Evolutionary conservation across 2,888 invertebrate species (phyloP).

Genomic region (Diploptera punctata): DNA sequence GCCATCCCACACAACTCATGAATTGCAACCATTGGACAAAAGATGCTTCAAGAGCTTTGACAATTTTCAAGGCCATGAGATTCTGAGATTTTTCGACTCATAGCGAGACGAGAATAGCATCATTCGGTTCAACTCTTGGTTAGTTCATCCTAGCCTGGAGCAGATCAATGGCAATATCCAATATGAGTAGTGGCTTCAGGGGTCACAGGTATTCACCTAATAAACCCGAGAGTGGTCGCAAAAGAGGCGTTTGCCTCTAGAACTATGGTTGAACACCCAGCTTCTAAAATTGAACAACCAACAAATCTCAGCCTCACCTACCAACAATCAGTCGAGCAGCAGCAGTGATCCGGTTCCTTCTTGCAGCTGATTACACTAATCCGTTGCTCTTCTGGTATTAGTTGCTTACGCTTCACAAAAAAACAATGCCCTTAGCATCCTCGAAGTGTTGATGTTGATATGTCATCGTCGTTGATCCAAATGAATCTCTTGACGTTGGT

Average conservation of each 20-base stretch:
- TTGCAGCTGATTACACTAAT: slow-evolving; percentile 11
- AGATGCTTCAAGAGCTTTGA: slow-evolving; percentile 13
- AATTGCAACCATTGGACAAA: slow-evolving; percentile 45
- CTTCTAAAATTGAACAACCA: slow-evolving; percentile 4
- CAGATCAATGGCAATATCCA: slow-evolving; percentile 4
- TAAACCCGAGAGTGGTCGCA: not conserved
- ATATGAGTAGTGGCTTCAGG: slow-evolving; percentile 8
- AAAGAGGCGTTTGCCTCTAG: slow-evolving; percentile 6
- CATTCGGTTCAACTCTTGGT: slow-evolving; percentile 16
- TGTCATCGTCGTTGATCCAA: not conserved
- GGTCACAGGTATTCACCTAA: not conserved
- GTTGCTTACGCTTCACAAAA: not conserved
- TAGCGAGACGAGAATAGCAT: slow-evolving; percentile 15
- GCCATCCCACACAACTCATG: slow-evolving; percentile 43
- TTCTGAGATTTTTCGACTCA: slow-evolving; percentile 25
- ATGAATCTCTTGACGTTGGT: slow-evolving; percentile 8
- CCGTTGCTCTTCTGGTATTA: slow-evolving; percentile 1
- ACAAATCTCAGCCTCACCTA: slow-evolving; percentile 2
- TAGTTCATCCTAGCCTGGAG: slow-evolving; percentile 12
- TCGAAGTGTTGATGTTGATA: not conserved
- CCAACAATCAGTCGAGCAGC: slow-evolving; percentile 9
- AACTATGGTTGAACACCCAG: not conserved
- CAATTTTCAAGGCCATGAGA: not conserved
- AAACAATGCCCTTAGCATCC: not conserved
- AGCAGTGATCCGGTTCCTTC: slow-evolving; percentile 23